Conservation (phyloP, 2,113 vertebrate species). For the Spermophilus dauricus region DNA sequence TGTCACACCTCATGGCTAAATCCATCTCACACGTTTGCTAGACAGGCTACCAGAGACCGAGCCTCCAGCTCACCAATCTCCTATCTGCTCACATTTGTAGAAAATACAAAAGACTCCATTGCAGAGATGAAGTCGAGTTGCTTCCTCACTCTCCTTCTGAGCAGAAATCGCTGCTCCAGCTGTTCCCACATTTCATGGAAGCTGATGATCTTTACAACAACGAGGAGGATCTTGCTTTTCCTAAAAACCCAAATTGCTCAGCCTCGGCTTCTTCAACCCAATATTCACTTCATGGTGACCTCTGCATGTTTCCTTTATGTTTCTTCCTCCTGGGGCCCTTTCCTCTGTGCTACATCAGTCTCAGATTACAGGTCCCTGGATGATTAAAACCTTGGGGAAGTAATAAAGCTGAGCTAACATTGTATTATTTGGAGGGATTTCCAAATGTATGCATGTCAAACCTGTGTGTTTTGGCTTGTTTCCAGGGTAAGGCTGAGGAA, state of each 20-base stretch:
- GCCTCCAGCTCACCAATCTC: neutral
- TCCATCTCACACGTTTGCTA: neutral
- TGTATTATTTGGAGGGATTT: neutral
- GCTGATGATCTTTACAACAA: neutral
- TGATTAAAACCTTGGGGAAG: neutral
- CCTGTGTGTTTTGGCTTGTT: neutral
- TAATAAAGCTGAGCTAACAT: neutral
- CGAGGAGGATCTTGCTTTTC: neutral
- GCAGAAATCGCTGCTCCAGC: neutral
- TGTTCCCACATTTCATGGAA: neutral
- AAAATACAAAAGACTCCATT: neutral
- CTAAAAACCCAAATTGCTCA: neutral
- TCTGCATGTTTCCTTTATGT: neutral
- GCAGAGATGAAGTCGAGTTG: neutral
- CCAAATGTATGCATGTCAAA: neutral
- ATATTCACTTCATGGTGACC: neutral
- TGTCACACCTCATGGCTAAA: neutral
- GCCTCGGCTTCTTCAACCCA: neutral
- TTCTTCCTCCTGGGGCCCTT: neutral
- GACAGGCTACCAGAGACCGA: fast-evolving
- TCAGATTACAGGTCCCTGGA: neutral
- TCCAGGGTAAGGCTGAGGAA: neutral
- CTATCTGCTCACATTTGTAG: neutral
- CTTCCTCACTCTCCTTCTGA: neutral
- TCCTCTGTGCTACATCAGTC: neutral